Percentiles rank a stretch among this genome's conserved stretches.
These are phyloP conservation scores for Procambarus virginalis DNA, from an alignment of 1,140 invertebrate species.

Conservation along the genomic window DNA sequence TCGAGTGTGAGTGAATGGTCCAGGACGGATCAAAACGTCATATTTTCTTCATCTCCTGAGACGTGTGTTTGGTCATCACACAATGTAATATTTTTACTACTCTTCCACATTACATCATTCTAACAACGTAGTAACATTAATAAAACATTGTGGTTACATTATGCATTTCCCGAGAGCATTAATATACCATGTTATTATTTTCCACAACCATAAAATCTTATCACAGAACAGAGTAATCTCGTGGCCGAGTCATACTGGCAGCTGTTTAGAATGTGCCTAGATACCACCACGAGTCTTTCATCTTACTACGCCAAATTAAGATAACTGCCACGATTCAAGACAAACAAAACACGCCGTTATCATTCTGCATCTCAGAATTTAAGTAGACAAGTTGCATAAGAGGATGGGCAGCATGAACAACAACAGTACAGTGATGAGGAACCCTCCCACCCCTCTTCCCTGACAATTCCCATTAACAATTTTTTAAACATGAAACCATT, in stretches of 20 bases:
- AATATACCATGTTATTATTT: slow-evolving; percentile 27
- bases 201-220: slow-evolving; percentile 57
- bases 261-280: neutral
- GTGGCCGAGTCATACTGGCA: neutral
- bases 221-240: slow-evolving; percentile 41
- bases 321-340: neutral
- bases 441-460: neutral
- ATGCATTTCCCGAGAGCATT: neutral
- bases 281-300: neutral
- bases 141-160: too few relatives aligned
- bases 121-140: too few relatives aligned
- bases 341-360: neutral
- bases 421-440: neutral
- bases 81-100: neutral
- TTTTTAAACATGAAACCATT: neutral
- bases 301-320: slow-evolving; percentile 25
- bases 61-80: neutral
- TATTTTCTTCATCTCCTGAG: too few relatives aligned
- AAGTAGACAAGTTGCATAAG: slow-evolving; percentile 1
- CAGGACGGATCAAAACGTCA: too few relatives aligned
- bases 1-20: too few relatives aligned
- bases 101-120: too few relatives aligned
- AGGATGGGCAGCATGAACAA: neutral
- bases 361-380: neutral
- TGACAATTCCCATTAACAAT: neutral